Evolutionary conservation across 2,113 vertebrate genomes (phyloP).

Genomic region (Thomomys bottae): DNA sequence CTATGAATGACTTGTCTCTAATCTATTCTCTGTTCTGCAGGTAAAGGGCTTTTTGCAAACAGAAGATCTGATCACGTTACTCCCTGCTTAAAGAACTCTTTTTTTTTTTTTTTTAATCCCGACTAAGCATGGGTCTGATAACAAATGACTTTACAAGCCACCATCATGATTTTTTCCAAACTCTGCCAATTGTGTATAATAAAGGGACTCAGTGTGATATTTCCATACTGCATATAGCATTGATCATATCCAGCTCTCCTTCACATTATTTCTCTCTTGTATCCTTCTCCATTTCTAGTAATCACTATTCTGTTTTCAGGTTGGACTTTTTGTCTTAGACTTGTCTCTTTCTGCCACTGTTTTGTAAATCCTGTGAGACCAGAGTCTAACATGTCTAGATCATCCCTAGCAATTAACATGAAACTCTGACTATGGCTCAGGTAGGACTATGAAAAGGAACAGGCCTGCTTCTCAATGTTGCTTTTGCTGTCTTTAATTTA

Average conservation of each 20-base stretch:
- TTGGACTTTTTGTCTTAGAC: not conserved
- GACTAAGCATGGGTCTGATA: not conserved
- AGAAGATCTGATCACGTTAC: not conserved
- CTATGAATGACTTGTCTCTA: not conserved
- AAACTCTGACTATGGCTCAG: not conserved
- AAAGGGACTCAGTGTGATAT: not conserved
- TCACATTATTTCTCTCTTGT: too few relatives aligned
- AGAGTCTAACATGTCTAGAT: not conserved
- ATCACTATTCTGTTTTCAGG: not conserved
- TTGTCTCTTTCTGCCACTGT: not conserved
- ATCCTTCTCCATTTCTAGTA: not conserved
- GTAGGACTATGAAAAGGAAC: not conserved
- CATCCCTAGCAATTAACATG: not conserved
- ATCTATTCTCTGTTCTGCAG: not conserved
- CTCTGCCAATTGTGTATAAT: not conserved
- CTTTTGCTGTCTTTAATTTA: conserved; percentile 45
- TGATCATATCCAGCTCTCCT: not conserved
- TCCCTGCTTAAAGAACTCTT: not conserved
- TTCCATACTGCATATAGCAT: not conserved
- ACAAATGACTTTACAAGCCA: not conserved
- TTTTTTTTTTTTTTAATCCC: not conserved
- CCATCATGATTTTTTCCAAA: not conserved
- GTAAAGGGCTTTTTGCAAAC: not conserved
- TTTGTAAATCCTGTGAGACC: not conserved
- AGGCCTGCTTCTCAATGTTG: not conserved